Evolutionary conservation across 35 echinoderm and acorn worm genomes (phyloP).

Genomic region (Amphiura filiformis): DNA sequence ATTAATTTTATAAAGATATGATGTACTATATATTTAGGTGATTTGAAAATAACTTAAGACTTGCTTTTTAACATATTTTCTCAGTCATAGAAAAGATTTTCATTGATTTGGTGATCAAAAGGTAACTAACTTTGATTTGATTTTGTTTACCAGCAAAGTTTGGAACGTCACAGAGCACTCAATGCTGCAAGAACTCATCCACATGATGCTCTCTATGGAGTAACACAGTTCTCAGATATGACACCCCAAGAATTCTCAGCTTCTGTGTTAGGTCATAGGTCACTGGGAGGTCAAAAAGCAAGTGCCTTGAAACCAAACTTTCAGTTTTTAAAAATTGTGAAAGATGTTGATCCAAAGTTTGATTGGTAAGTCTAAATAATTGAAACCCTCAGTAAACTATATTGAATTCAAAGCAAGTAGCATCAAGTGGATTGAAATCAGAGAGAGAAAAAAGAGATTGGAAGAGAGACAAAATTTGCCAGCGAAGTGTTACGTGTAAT

Average conservation of each 20-base stretch:
- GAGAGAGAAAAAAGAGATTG: too few species aligned
- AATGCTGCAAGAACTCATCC: slow-evolving; percentile 31
- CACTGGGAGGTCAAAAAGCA: neutral
- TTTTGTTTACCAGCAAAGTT: slow-evolving; percentile 78
- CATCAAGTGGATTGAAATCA: too few species aligned
- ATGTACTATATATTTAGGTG: too few species aligned
- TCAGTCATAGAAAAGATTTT: neutral
- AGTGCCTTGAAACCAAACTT: neutral
- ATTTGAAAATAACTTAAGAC: too few species aligned
- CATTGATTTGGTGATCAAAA: neutral
- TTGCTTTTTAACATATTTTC: neutral
- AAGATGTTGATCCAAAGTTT: slow-evolving; percentile 17
- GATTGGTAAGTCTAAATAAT: slow-evolving; percentile 61
- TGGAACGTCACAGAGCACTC: slow-evolving; percentile 54
- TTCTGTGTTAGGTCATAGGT: slow-evolving; percentile 30
- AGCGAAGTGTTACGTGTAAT: too few species aligned
- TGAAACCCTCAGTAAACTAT: too few species aligned
- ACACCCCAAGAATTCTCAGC: slow-evolving; percentile 70
- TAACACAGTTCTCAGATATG: slow-evolving; percentile 83
- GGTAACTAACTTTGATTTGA: too few species aligned
- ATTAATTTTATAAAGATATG: too few species aligned
- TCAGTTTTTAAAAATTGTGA: neutral
- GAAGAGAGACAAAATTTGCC: too few species aligned
- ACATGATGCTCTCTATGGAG: slow-evolving; percentile 70
- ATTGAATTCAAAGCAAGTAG: too few species aligned